Conservation (phyloP, 2,888 invertebrate species). For the Gymnocheta viridis region DNA sequence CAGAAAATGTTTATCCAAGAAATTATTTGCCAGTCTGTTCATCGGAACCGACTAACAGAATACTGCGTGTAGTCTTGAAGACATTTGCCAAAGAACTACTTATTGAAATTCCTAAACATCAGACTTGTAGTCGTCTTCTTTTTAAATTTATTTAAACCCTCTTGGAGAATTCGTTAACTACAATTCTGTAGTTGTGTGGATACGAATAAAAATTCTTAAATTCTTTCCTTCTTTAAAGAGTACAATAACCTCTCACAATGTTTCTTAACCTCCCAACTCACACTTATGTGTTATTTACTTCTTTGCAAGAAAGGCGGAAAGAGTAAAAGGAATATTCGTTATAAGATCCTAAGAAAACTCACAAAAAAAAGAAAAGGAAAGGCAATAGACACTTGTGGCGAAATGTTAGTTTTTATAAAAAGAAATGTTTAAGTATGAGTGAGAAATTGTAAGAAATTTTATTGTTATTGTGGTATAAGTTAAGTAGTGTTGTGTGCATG, state of each 20-base stretch:
- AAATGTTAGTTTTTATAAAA: conserved; percentile 34
- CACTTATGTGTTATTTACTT: background rate
- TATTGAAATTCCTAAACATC: conserved; percentile 54
- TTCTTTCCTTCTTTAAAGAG: conserved; percentile 17
- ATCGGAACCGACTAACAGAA: background rate
- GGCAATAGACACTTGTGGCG: conserved; percentile 37
- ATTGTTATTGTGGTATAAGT: conserved; percentile 39
- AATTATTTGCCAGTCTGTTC: background rate
- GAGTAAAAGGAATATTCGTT: conserved; percentile 25
- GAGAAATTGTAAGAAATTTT: conserved; percentile 47
- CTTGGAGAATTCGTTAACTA: conserved; percentile 4
- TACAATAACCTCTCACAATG: conserved; percentile 31
- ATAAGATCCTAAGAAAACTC: conserved; percentile 24
- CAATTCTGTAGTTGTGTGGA: background rate
- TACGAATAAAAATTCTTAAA: background rate
- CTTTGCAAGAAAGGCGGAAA: background rate
- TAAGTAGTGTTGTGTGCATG: conserved; percentile 11
- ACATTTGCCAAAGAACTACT: conserved; percentile 60
- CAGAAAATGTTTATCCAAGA: conserved; percentile 41
- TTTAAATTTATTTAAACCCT: conserved; percentile 6
- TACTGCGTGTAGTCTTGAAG: conserved; percentile 40
- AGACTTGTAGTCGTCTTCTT: conserved; percentile 56
- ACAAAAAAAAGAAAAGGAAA: background rate
- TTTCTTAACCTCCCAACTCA: conserved; percentile 29
- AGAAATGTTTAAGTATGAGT: conserved; percentile 33